Base-by-base conservation (phyloP, 1,140 invertebrate species). In the Arctopsyche grandis region DNA sequence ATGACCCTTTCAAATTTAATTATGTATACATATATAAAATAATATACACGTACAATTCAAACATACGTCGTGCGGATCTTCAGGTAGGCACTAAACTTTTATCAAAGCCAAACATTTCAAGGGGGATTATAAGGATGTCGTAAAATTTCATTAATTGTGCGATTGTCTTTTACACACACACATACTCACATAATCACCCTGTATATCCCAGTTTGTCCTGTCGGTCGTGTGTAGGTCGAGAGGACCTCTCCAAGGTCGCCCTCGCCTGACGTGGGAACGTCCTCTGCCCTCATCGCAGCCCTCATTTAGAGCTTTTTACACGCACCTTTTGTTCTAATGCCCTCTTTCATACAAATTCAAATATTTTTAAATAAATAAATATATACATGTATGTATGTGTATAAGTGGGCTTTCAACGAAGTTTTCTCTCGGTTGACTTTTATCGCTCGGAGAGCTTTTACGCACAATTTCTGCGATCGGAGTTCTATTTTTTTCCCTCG, bases 171-270 rank as follows among this genome's bases (percentile, higher is more conserved):
- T 7, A 38, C 29, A 38, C 29, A 38, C 29, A 38, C 69, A n/a
- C n/a, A n/a, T n/a, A n/a, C n/a, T n/a, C n/a, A n/a, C n/a, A n/a
- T n/a, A n/a, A n/a, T n/a, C n/a, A 44, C 69, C 29, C 38, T 46
- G 69, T 71, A 44, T 21, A 12, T 66, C 60, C n/a, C 19, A 26
- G 10, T 22, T 21, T 26, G 60, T 71, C 12, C 9, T 46, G 69
- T 71, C 29, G 69, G 69, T 71, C 69, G 69, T 44, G 69, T 71
- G 69, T 44, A 71, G 69, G 69, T 71, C 69, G 44, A 14, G 43
- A 44, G 43, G 43, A 38, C 38, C 38, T 46, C 38, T 29, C 26
- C 69, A 71, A 71, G 69, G 69, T 29, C 69, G 69, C 5, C 66
- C 16, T 14, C 69, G 14, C 38, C 29, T n/a, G 5, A 46, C 69